Evolutionary conservation across 1,140 invertebrate species (phyloP).

Genomic region (Nebria ingens): DNA sequence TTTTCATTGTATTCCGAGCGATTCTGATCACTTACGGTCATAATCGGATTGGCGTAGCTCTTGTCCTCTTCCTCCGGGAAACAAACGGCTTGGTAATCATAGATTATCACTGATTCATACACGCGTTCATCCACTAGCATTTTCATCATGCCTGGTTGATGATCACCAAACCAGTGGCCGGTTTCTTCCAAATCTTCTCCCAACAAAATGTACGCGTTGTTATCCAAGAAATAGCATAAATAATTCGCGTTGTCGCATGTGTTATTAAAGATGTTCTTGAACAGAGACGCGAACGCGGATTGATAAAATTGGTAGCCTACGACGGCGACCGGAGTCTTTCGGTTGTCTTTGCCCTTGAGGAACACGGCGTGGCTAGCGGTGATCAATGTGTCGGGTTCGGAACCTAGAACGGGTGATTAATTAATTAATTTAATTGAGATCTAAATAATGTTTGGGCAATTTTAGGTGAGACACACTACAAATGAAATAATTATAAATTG

Average conservation of each 20-base stretch:
- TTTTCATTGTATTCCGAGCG: slow-evolving; percentile 6
- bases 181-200: slow-evolving; percentile 61
- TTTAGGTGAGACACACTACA: too few relatives aligned
- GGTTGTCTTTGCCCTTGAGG: slow-evolving; percentile 42
- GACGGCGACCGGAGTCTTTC: slow-evolving; percentile 72
- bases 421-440: too few relatives aligned
- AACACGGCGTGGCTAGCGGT: slow-evolving; percentile 85
- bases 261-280: slow-evolving; percentile 66
- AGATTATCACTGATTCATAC: slow-evolving; percentile 64
- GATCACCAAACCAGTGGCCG: slow-evolving; percentile 79
- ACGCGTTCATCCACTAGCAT: slow-evolving; percentile 66
- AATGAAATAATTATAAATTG: too few relatives aligned
- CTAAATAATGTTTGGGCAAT: too few relatives aligned
- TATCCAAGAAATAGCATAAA: slow-evolving; percentile 80
- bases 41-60: slow-evolving; percentile 47
- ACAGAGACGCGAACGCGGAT: slow-evolving; percentile 58
- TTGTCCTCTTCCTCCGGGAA: slow-evolving; percentile 50
- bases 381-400: slow-evolving; percentile 57
- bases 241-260: slow-evolving; percentile 62
- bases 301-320: slow-evolving; percentile 87
- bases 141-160: slow-evolving; percentile 68
- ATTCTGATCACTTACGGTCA: slow-evolving; percentile 44
- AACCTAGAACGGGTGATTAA: too few relatives aligned
- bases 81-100: slow-evolving; percentile 86
- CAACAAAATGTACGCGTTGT: slow-evolving; percentile 78